Evolutionary conservation across 2,113 vertebrate genomes (phyloP).

Genomic region (Strix aluco): DNA sequence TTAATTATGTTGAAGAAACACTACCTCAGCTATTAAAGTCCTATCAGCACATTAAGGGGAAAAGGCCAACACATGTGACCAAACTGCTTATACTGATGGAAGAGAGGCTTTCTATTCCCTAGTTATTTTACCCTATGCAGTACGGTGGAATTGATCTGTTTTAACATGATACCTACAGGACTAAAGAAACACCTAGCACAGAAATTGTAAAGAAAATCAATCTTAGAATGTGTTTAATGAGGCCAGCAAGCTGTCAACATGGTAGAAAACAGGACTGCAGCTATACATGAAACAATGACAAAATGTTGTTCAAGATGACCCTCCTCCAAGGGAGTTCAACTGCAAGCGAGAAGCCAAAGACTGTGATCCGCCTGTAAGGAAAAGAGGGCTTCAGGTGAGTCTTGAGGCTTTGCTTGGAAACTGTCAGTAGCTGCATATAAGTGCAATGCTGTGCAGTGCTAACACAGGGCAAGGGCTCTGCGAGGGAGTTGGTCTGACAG

Average conservation of each 20-base stretch:
- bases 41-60: neutral
- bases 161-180: neutral
- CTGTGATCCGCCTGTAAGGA: neutral
- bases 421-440: neutral
- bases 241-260: neutral
- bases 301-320: neutral
- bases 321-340: neutral
- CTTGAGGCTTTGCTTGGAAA: neutral
- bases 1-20: neutral
- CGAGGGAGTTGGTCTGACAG: neutral
- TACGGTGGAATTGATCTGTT: neutral
- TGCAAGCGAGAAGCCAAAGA: neutral
- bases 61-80: neutral
- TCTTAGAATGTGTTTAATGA: neutral
- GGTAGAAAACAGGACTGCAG: neutral
- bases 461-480: neutral
- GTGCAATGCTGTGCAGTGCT: neutral
- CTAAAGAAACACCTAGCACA: neutral
- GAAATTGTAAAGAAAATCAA: conserved; percentile 7
- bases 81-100: neutral
- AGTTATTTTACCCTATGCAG: neutral
- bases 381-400: neutral
- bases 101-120: neutral
- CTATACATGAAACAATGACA: neutral
- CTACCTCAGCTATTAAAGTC: neutral